A percentile compares a stretch with the other conserved stretches of the same genome.
These are phyloP conservation scores for Oryzias woworae DNA, from an alignment of 2,113 vertebrate genomes.

Conservation along the genomic window DNA sequence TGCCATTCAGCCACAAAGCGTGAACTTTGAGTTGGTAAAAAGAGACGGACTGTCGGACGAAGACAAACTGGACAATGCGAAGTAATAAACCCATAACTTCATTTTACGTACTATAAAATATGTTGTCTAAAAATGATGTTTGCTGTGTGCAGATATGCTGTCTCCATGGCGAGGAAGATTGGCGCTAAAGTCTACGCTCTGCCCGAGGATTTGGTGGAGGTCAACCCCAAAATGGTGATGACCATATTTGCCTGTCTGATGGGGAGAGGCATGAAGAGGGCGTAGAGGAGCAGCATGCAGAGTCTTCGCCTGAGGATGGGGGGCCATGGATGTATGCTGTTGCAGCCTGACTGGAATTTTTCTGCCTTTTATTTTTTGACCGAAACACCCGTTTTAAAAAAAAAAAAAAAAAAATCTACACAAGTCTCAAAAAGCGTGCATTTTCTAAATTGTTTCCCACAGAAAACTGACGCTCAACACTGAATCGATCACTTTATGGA, in stretches of 20 bases:
- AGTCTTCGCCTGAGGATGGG: too few species aligned
- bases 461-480: too few species aligned
- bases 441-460: too few species aligned
- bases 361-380: too few species aligned
- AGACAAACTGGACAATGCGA: constrained; percentile 93
- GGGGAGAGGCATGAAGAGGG: constrained; percentile 67
- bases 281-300: constrained; percentile 16
- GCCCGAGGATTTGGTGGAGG: constrained; percentile 89
- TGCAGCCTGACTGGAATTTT: too few species aligned
- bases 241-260: constrained; percentile 84
- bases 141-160: constrained; percentile 78
- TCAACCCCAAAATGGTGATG: constrained; percentile 96
- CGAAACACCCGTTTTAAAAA: too few species aligned
- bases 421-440: too few species aligned
- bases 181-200: constrained; percentile 91
- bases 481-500: too few species aligned
- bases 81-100: constrained; percentile 74
- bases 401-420: too few species aligned
- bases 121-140: not conserved
- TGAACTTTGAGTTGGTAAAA: constrained; percentile 94
- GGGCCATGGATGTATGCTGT: too few species aligned
- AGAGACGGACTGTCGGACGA: constrained; percentile 80
- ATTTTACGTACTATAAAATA: not conserved
- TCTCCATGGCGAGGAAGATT: constrained; percentile 93
- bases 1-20: constrained; percentile 89